Percentiles rank a stretch among this genome's conserved stretches.
Conservation (phyloP, 2,113 vertebrate species). For the Thinocorus orbignyianus region DNA sequence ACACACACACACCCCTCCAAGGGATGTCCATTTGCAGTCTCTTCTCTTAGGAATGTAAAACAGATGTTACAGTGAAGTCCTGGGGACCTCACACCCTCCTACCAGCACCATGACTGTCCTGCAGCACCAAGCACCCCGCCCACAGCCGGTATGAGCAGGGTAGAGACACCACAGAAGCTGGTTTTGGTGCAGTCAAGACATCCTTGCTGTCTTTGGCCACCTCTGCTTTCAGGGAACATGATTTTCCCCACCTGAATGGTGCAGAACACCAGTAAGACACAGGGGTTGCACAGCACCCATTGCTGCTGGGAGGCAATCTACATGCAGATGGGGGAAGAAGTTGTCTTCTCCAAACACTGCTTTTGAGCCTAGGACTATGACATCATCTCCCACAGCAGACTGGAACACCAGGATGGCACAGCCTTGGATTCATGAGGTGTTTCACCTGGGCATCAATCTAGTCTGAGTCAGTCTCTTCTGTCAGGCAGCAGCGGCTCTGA, state of each 20-base stretch:
- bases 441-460: neutral
- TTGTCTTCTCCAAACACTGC: neutral
- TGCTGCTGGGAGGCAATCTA: neutral
- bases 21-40: neutral
- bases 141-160: rapidly evolving
- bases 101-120: neutral
- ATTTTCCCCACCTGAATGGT: neutral
- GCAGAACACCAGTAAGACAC: neutral
- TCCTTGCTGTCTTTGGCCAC: neutral
- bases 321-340: neutral
- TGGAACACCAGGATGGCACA: neutral
- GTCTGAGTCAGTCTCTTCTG: neutral
- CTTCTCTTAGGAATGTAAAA: neutral
- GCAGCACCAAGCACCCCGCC: neutral
- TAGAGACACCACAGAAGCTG: neutral
- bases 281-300: neutral
- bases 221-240: neutral
- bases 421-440: neutral
- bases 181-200: neutral
- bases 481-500: neutral
- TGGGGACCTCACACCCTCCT: neutral
- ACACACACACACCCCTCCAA: neutral
- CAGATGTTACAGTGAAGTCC: neutral
- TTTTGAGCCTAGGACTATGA: neutral
- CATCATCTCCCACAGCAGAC: neutral